Evolutionary conservation across 2,113 vertebrate species (phyloP), one percentile per base, ranked within the genome.

Genomic region (Pelobates fuscus): DNA sequence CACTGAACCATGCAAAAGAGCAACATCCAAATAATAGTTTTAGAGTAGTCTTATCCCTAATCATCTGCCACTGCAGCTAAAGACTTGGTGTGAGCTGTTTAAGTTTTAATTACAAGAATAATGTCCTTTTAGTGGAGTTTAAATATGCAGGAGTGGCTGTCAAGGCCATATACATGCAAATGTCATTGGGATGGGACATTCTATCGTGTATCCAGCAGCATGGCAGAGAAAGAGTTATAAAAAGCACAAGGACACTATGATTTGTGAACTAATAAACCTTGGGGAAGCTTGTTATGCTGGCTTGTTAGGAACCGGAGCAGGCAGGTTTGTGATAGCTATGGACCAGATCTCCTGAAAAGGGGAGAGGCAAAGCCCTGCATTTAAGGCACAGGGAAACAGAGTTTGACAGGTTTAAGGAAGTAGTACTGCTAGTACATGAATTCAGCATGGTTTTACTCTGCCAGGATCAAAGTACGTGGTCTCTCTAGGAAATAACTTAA

Each of bases 211-310:
- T 18, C 44, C 49, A 32, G 5, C 46, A 18, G 1, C 18, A 20
- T 5, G 46, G 20, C 46, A 68, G 12, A 44, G 49, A 68, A 58
- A 57, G 63, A 32, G 72, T 67, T 67, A 75, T 49, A 24, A 23
- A 55, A 67, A 44, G 54, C 52, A 75, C 72, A 75, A 75, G 72
- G 64, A 75, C 72, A 32, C 32, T 17, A 29, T 23, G 32, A 24
- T 67, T 75, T 67, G 58, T 75, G n/a, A 12, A 67, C 72, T 54
- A 46, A 67, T 75, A 75, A 67, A 75, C 72, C 72, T 75, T 75
- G 29, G 37, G 26, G 25, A 66, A 27, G 63, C 63, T 59, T 46
- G 63, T 75, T 59, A 75, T 60, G 54, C 25, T 23, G 63, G 59
- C 64, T 67, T 67, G 72, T 58, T 71, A 58, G 52, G 72, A 75